Evolutionary conservation across 2,113 vertebrate genomes (phyloP).

Genomic region (Tympanuchus pallidicinctus): DNA sequence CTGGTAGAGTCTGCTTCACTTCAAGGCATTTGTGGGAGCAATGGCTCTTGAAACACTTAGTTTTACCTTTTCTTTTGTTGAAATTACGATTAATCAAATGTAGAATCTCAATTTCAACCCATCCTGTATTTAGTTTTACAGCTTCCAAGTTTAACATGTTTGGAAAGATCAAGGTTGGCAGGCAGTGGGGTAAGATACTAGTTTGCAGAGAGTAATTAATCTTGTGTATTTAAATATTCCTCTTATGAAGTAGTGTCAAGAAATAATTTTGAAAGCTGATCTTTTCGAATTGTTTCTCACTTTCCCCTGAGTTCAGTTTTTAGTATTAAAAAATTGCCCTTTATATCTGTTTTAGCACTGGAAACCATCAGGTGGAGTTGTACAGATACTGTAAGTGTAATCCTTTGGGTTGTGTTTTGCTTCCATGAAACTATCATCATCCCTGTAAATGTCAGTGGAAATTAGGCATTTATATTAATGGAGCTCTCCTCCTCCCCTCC

Average conservation of each 20-base stretch:
- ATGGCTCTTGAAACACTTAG: neutral
- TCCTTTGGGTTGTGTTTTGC: conserved; percentile 57
- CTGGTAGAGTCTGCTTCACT: neutral
- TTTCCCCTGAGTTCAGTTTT: conserved; percentile 56
- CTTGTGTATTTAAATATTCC: neutral
- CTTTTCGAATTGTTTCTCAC: neutral
- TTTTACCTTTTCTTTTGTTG: neutral
- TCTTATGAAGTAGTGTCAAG: neutral
- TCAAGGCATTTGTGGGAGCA: neutral
- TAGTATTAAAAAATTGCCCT: conserved; percentile 42
- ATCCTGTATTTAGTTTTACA: neutral
- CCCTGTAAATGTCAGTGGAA: conserved; percentile 69
- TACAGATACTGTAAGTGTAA: conserved; percentile 47
- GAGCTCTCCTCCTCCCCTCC: neutral
- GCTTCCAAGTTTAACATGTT: neutral
- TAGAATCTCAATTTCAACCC: neutral
- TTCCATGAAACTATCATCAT: conserved; percentile 51
- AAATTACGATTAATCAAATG: neutral
- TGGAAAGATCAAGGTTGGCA: neutral
- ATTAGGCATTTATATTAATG: conserved; percentile 61
- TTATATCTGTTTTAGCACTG: conserved; percentile 34
- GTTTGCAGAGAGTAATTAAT: neutral
- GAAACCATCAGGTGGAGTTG: conserved; percentile 50
- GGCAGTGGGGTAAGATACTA: neutral
- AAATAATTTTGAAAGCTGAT: conserved; percentile 7